These are phyloP conservation scores for Embidobia sp. DNA, from an alignment of 2,888 invertebrate genomes.

Conservation along the genomic window DNA sequence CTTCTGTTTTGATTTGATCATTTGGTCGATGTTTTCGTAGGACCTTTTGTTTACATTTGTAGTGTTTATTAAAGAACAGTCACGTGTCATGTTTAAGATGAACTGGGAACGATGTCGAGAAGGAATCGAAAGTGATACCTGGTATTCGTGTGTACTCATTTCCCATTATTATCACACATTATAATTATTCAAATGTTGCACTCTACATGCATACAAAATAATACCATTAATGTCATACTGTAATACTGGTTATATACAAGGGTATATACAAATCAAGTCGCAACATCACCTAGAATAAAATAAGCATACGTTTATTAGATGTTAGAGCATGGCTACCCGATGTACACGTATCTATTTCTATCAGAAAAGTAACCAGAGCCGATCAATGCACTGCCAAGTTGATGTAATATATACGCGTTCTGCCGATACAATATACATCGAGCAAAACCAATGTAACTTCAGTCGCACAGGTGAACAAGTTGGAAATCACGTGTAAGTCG, in stretches of 20 bases:
- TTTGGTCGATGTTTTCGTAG: no score
- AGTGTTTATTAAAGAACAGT: not conserved
- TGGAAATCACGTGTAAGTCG: constrained; percentile 34
- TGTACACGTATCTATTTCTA: constrained; percentile 58
- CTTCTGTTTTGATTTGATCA: no score
- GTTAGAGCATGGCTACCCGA: constrained; percentile 63
- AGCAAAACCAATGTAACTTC: constrained; percentile 42
- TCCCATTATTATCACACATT: constrained; percentile 77
- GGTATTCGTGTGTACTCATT: constrained; percentile 80
- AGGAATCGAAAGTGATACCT: constrained; percentile 79
- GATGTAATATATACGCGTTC: constrained; percentile 15
- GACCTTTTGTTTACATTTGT: no score
- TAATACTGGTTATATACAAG: constrained; percentile 69
- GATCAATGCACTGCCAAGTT: constrained; percentile 44
- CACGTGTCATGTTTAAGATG: constrained; percentile 28
- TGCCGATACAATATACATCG: constrained; percentile 53
- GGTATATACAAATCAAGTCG: constrained; percentile 71
- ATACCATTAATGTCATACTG: constrained; percentile 39
- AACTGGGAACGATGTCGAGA: constrained; percentile 79
- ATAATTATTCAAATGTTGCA: constrained; percentile 25
- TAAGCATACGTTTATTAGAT: constrained; percentile 75
- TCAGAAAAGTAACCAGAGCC: constrained; percentile 13
- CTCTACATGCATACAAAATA: constrained; percentile 58
- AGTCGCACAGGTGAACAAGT: constrained; percentile 1
- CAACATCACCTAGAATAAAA: constrained; percentile 80